Conservation (phyloP, 2,113 vertebrate species). For the Morone saxatilis region DNA sequence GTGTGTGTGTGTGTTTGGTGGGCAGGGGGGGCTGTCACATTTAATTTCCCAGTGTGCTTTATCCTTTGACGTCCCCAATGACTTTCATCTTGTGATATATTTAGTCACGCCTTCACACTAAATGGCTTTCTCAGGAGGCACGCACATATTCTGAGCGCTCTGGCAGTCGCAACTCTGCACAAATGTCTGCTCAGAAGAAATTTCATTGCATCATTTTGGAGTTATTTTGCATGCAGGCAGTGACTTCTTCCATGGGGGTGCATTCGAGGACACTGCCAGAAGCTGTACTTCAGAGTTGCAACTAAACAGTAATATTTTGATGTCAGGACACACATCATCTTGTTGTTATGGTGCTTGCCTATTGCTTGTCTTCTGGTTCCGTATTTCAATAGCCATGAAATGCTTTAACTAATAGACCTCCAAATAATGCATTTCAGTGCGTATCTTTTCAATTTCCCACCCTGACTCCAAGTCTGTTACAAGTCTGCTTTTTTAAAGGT, state of each 20-base stretch:
- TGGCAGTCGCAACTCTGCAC: background rate
- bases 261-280: slow-evolving; percentile 8
- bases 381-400: too few species aligned
- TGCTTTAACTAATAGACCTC: too few species aligned
- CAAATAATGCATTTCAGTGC: too few species aligned
- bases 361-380: too few species aligned
- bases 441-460: background rate
- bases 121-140: slow-evolving; percentile 47
- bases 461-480: background rate
- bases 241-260: background rate
- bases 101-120: slow-evolving; percentile 60
- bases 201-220: background rate
- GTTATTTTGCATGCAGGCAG: background rate
- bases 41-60: slow-evolving; percentile 70
- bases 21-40: slow-evolving; percentile 56
- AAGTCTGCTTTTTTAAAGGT: background rate
- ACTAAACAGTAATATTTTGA: background rate
- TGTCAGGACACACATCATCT: too few species aligned
- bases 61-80: slow-evolving; percentile 53
- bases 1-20: background rate
- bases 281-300: background rate
- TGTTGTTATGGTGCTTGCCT: too few species aligned
- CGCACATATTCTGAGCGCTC: slow-evolving; percentile 19
- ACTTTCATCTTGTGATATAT: slow-evolving; percentile 70
- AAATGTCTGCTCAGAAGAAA: background rate